Evolutionary conservation across 1,140 invertebrate genomes (phyloP).

Genomic region (Caenorhabditis brenneri): DNA sequence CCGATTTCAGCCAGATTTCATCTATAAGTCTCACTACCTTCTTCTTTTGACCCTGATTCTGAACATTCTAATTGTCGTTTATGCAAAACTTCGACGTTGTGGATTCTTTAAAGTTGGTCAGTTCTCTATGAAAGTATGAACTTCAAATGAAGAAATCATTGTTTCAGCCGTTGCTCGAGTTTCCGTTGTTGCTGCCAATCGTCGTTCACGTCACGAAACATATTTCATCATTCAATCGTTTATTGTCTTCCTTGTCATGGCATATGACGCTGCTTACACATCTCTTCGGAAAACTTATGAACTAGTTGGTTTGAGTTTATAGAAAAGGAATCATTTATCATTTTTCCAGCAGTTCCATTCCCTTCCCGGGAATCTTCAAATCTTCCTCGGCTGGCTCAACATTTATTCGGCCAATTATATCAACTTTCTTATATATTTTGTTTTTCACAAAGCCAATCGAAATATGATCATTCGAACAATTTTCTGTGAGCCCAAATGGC

Average conservation of each 20-base stretch:
- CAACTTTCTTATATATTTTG: background rate
- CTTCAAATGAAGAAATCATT: background rate
- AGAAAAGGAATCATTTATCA: background rate
- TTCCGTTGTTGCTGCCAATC: background rate
- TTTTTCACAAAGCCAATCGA: background rate
- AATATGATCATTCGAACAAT: background rate
- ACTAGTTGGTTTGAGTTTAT: background rate
- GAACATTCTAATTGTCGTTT: background rate
- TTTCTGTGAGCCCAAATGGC: background rate
- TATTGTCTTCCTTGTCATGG: background rate
- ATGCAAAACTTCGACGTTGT: conserved; percentile 2
- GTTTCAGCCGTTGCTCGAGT: background rate
- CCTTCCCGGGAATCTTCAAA: background rate
- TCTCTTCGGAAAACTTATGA: background rate
- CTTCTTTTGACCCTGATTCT: background rate
- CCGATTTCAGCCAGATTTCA: background rate
- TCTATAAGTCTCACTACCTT: background rate
- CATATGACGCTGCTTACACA: background rate
- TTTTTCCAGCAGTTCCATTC: background rate
- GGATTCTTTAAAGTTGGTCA: background rate
- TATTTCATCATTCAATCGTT: conserved; percentile 3
- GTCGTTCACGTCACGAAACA: background rate
- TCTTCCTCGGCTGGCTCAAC: conserved; percentile 1
- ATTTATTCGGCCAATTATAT: conserved; percentile 9
- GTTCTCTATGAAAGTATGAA: background rate